Evolutionary conservation across 2,113 vertebrate species (phyloP).

Genomic region (Myanophis thanlyinensis): DNA sequence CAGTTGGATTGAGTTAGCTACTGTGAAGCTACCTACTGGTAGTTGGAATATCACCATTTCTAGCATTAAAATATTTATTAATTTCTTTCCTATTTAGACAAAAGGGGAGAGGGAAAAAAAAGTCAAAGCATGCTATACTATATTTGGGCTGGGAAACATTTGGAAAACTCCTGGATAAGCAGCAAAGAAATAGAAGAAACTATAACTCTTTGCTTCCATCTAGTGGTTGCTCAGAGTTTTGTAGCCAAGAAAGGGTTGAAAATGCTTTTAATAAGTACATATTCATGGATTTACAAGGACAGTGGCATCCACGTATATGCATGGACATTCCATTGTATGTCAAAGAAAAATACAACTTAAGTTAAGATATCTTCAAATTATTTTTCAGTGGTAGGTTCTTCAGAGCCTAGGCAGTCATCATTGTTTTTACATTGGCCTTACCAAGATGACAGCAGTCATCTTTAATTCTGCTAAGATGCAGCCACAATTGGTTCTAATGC

Average conservation of each 20-base stretch:
- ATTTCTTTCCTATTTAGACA: neutral
- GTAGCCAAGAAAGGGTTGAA: neutral
- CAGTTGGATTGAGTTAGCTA: neutral
- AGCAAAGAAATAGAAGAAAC: neutral
- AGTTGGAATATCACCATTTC: neutral
- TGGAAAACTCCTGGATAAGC: neutral
- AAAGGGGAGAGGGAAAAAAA: conserved; percentile 2
- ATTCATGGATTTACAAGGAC: conserved; percentile 5
- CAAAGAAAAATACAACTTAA: neutral
- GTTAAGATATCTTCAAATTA: neutral
- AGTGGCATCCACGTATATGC: conserved; percentile 2
- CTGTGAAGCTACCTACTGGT: neutral
- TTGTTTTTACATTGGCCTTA: neutral
- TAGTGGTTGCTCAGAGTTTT: neutral
- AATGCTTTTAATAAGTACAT: conserved; percentile 1
- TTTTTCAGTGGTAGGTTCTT: too few relatives aligned
- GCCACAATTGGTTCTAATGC: neutral
- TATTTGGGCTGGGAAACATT: neutral
- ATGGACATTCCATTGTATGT: neutral
- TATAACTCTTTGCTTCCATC: neutral
- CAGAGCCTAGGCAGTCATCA: neutral
- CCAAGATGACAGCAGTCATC: neutral
- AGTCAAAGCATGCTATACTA: neutral
- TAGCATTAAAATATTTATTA: conserved; percentile 12
- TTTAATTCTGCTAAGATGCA: neutral